phyloP scores from a whole-genome alignment of 2,113 vertebrate genomes.

The Trichomycterus rosablanca region DNA sequence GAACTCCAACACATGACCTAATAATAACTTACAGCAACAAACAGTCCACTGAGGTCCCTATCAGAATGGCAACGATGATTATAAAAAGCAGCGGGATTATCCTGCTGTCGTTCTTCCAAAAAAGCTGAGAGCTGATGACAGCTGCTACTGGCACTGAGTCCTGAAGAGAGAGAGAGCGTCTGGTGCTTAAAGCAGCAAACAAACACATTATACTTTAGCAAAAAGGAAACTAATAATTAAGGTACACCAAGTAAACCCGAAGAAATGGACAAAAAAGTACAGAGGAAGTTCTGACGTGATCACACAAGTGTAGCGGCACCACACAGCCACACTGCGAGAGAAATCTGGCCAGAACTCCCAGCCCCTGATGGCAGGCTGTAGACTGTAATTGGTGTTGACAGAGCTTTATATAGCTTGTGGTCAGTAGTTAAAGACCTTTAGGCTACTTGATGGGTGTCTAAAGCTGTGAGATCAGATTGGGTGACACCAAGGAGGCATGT shows the following conservation, averaged over 20 bases:
- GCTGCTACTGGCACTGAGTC: constrained; percentile 54
- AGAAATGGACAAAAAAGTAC: too few species aligned
- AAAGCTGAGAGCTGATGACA: constrained; percentile 48
- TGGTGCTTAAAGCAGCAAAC: background rate
- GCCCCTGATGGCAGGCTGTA: constrained; percentile 31
- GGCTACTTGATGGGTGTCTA: constrained; percentile 49
- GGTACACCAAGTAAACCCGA: too few species aligned
- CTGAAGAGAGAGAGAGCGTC: background rate
- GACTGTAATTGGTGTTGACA: constrained; percentile 53
- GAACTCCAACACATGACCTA: constrained; percentile 15
- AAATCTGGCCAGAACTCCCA: constrained; percentile 1
- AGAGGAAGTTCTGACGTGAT: background rate
- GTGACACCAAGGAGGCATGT: constrained; percentile 20
- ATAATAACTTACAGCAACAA: constrained; percentile 24
- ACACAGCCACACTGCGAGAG: constrained; percentile 6
- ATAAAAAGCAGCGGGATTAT: constrained; percentile 51
- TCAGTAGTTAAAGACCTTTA: constrained; percentile 48
- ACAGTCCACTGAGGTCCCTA: too few species aligned
- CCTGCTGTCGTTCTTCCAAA: constrained; percentile 24
- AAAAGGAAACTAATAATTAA: too few species aligned
- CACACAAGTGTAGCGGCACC: background rate
- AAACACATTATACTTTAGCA: too few species aligned
- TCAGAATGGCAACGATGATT: constrained; percentile 29
- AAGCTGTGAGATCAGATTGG: constrained; percentile 49
- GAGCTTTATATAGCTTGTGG: constrained; percentile 38